Evolutionary conservation across 1,140 invertebrate genomes (phyloP).

Genomic region (Trypoxylus dichotomus): DNA sequence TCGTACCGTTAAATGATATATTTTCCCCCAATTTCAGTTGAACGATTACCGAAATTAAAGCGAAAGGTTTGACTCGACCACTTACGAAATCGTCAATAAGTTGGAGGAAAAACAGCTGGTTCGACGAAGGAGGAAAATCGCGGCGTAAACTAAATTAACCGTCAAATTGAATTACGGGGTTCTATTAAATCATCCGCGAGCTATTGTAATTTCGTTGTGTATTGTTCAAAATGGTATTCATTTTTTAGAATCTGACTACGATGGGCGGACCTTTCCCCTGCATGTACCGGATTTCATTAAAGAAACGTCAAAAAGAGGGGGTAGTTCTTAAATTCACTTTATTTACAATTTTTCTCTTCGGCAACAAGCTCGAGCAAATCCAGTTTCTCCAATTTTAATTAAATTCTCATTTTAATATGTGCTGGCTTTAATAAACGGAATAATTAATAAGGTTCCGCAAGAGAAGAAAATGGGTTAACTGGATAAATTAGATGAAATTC

Average conservation of each 20-base stretch:
- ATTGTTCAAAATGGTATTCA: neutral
- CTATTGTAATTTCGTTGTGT: neutral
- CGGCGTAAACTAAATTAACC: neutral
- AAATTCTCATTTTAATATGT: neutral
- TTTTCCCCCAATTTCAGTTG: neutral
- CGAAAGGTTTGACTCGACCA: neutral
- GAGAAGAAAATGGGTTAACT: neutral
- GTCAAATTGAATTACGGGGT: neutral
- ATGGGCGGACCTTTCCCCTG: neutral
- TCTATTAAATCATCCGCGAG: conserved; percentile 2
- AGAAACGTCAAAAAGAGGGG: neutral
- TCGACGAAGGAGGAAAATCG: neutral
- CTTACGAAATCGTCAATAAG: neutral
- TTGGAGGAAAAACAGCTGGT: neutral
- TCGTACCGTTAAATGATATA: neutral
- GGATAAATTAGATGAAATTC: neutral
- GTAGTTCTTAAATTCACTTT: neutral
- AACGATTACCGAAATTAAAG: neutral
- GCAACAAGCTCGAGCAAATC: neutral
- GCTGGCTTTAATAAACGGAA: neutral
- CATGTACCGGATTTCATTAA: neutral
- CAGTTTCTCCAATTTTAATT: neutral
- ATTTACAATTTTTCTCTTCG: neutral
- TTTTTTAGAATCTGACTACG: neutral
- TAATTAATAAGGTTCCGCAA: neutral